Evolutionary conservation across 2,113 vertebrate species (phyloP).

Genomic region (Esox niger): DNA sequence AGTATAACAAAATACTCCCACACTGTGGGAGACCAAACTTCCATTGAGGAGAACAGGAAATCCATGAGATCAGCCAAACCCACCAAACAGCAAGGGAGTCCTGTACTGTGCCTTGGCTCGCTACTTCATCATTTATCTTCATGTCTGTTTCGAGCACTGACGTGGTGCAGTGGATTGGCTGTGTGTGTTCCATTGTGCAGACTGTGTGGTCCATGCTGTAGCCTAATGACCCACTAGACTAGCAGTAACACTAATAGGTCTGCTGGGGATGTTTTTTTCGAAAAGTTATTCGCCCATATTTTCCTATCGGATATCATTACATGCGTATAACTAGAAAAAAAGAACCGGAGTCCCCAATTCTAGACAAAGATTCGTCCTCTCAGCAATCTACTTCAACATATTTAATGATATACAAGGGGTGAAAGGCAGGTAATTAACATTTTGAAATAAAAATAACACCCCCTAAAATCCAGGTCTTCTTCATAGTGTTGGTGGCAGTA

Average conservation of each 20-base stretch:
- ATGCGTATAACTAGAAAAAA: no score
- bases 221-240: background rate
- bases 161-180: slow-evolving; percentile 24
- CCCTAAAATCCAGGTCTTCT: no score
- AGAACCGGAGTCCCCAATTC: no score
- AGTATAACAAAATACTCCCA: background rate
- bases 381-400: no score
- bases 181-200: slow-evolving; percentile 10
- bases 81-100: background rate
- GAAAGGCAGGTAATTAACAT: no score
- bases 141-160: slow-evolving; percentile 34
- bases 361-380: no score
- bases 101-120: slow-evolving; percentile 34
- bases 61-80: background rate
- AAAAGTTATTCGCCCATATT: no score
- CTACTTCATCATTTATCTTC: slow-evolving; percentile 26
- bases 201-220: background rate
- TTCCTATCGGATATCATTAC: no score
- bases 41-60: background rate
- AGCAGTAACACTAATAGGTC: slow-evolving; percentile 3
- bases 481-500: no score
- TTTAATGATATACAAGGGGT: no score
- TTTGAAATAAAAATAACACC: no score
- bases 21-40: background rate
- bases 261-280: no score